Base-by-base conservation (phyloP, 2,797 vertebrate species). In the Toxotes lorentzi region DNA sequence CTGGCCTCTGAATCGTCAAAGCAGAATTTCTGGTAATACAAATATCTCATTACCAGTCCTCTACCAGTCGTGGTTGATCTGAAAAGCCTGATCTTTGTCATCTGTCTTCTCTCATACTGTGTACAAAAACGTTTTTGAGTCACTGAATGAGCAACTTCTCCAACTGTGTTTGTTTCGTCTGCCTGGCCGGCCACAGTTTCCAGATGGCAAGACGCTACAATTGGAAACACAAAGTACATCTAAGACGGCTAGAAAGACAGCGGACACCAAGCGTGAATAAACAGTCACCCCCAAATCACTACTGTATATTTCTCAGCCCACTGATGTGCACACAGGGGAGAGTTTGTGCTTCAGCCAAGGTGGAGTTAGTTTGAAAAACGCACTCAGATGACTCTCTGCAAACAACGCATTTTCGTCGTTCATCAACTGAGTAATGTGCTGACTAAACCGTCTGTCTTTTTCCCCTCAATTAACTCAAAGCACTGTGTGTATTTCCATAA, bases 401-500 rank as follows among this genome's bases (percentile, higher is more conserved):
- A 82, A 87, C 81, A 86, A 81, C 47, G 71, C 81, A 50, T 82
- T 80, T 77, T 70, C 75, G 84, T 77, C 45, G 1, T 91, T 89
- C 80, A 90, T 90, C 88, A 87, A 60, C 62, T 74, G 58, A 68
- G 79, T 65, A 88, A 87, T 84, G 75, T 92, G 91, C 90, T 90
- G 91, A 91, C 86, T 83, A 54, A 79, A 82, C 73, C 19, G 53
- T 57, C 77, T 75, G 79, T 85, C 85, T 76, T 76, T 83, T 88
- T 51, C 79, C 81, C 61, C 87, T 90, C 79, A 84, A 91, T 91
- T 91, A 88, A 86, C 82, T 89, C 70, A 77, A 72, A 80, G 76
- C 38, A 4, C 61, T 64, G 70, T 76, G 62, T 87, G 64, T 75
- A 78, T 78, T 79, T 90, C 70, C 74, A 63, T 73, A 24, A 86